Evolutionary conservation across 2,888 invertebrate species (phyloP), one percentile per base, ranked within the genome.

Genomic region (Eurytoma adleriae): DNA sequence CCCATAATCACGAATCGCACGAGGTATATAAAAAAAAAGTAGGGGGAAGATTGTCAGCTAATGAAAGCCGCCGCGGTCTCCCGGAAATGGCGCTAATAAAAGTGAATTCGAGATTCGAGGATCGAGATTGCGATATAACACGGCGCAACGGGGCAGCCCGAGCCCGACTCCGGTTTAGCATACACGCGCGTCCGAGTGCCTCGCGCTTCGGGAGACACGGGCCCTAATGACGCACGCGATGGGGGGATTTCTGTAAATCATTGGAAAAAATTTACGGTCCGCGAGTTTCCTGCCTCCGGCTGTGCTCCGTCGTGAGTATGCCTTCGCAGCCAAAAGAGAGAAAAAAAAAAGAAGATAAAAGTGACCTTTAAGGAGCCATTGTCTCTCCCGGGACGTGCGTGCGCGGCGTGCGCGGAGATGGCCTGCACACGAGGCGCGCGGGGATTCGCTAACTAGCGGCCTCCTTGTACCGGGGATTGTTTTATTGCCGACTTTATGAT

Each of bases 41-140:
- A 24, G 48, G 13, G 30, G 30, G 27, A 54, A 68, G 52, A 67
- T 69, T 30, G 10, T n/a, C 30, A 14, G 68, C 61, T 76, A 76
- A 76, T 76, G 76, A 69, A 61, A 56, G 30, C 64, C 64, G 64
- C 64, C 56, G 56, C 48, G 30, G n/a, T 57, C 54, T 67, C 50
- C 79, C 74, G 79, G 79, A 79, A 79, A 79, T 56, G 66, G 27
- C 69, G 57, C 68, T 57, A 62, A 74, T 79, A 73, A 79, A 78
- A 78, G 73, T 72, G 72, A 50, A 68, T 71, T 54, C 68, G 20
- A 78, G 73, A 79, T 72, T 67, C n/a, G 72, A 68, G 78, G 20
- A 61, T 68, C 61, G 73, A 40, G 73, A 73, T 73, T 73, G 61
- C 52, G 12, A 27, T 24, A 24, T 24, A 18, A 7, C 20, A 18